Percentiles rank a stretch among this genome's conserved stretches.
Evolutionary conservation across 2,797 vertebrate genomes (phyloP).

Genomic region (Chiroxiphia lanceolata): DNA sequence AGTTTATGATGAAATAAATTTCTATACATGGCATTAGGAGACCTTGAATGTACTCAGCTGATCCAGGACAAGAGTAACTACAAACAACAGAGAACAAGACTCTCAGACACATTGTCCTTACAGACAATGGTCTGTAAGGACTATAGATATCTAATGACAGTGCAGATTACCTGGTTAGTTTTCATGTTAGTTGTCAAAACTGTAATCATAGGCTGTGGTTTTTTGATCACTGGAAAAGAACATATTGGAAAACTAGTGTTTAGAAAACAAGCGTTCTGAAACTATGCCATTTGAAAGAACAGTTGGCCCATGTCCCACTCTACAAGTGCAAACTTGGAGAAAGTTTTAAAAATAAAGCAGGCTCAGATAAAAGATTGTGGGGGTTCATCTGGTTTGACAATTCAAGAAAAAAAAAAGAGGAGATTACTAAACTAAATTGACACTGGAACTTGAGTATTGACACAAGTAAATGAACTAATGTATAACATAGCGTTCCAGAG

Average conservation of each 20-base stretch:
- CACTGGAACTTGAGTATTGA: not conserved
- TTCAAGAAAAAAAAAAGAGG: not conserved
- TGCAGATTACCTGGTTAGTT: not conserved
- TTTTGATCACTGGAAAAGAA: not conserved
- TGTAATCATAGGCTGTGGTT: rapidly evolving
- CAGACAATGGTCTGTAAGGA: not conserved
- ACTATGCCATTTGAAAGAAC: not conserved
- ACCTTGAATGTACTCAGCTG: not conserved
- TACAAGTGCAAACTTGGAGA: not conserved
- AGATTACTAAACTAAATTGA: not conserved
- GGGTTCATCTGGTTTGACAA: not conserved
- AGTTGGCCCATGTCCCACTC: not conserved
- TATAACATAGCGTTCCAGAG: not conserved
- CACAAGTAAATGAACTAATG: not conserved
- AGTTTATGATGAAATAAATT: not conserved
- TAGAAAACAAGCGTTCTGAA: not conserved
- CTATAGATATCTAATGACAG: not conserved
- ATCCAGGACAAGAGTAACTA: not conserved
- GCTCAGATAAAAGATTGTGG: not conserved
- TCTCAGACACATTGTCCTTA: not conserved
- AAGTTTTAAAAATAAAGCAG: not conserved
- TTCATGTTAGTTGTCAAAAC: not conserved
- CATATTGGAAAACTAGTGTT: not conserved
- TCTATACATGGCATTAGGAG: not conserved
- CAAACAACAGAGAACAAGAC: not conserved